These are phyloP conservation scores for Merops nubicus DNA, from an alignment of 2,113 vertebrate species.

Conservation along the genomic window DNA sequence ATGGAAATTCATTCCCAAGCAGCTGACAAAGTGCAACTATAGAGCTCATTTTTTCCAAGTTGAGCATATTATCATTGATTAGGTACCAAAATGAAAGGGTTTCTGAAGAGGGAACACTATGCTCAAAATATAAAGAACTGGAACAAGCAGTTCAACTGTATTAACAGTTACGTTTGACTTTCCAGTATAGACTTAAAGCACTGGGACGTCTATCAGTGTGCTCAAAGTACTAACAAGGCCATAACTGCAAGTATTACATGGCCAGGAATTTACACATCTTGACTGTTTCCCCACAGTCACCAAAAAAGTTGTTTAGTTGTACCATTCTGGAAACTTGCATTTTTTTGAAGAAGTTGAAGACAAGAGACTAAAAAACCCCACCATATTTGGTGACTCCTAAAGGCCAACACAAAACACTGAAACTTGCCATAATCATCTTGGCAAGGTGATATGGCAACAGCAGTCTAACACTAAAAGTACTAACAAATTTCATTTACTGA, in stretches of 20 bases:
- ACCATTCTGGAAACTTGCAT: not conserved
- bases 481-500: not conserved
- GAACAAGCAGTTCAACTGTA: not conserved
- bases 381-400: not conserved
- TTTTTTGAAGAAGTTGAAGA: not conserved
- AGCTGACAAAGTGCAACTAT: not conserved
- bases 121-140: not conserved
- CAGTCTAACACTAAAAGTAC: not conserved
- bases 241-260: not conserved
- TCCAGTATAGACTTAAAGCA: not conserved
- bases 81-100: not conserved
- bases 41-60: not conserved
- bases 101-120: not conserved
- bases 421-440: not conserved
- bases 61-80: not conserved
- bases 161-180: not conserved
- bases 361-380: not conserved
- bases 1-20: not conserved
- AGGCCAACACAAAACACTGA: not conserved
- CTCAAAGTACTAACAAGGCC: not conserved
- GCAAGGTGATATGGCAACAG: not conserved
- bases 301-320: not conserved
- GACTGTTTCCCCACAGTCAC: slow-evolving; percentile 13
- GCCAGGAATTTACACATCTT: not conserved
- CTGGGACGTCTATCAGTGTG: not conserved